Conservation (phyloP, 2,888 invertebrate genomes). For the Tinea pellionella region DNA sequence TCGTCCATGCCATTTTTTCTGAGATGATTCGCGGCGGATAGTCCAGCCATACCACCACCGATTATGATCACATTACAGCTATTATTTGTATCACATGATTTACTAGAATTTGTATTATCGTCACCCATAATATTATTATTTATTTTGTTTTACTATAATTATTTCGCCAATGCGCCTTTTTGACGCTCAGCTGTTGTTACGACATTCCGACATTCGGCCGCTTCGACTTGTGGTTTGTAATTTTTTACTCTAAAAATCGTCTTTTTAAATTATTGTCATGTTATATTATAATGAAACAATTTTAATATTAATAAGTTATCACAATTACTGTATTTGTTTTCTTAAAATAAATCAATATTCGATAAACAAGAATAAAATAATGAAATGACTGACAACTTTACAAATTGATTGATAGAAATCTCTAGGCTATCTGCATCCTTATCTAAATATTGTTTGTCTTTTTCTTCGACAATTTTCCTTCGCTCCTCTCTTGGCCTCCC, state of each 20-base stretch:
- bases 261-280: background rate
- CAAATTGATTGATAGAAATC: background rate
- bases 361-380: too few species aligned
- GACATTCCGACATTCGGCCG: slow-evolving; percentile 12
- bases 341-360: too few species aligned
- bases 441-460: background rate
- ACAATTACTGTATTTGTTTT: too few species aligned
- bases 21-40: slow-evolving; percentile 86
- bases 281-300: too few species aligned
- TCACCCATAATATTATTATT: slow-evolving; percentile 54
- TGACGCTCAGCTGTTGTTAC: slow-evolving; percentile 47
- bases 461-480: slow-evolving; percentile 27
- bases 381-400: too few species aligned
- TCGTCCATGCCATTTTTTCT: slow-evolving; percentile 82
- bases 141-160: slow-evolving; percentile 10
- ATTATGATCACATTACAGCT: slow-evolving; percentile 82
- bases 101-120: slow-evolving; percentile 62
- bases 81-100: slow-evolving; percentile 50
- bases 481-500: slow-evolving; percentile 12
- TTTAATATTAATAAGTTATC: too few species aligned
- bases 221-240: background rate
- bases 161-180: slow-evolving; percentile 28
- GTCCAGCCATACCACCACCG: slow-evolving; percentile 87
- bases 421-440: background rate
- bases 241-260: slow-evolving; percentile 5